A percentile compares a stretch with the other conserved stretches of the same genome.
These are phyloP conservation scores for Sycophila sp. DNA, from an alignment of 1,140 invertebrate genomes.

Conservation along the genomic window DNA sequence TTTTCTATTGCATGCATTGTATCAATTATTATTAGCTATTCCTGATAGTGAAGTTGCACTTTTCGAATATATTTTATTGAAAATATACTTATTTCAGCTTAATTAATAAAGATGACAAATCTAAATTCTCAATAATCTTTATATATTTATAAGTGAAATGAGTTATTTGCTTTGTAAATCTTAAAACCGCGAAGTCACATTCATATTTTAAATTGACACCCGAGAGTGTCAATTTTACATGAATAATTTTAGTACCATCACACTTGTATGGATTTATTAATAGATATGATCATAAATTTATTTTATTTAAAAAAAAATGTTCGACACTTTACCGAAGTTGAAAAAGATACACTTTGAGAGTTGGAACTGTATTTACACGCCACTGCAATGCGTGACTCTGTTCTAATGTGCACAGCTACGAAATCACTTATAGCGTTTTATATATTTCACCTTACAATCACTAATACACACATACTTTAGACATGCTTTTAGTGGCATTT, in stretches of 20 bases:
- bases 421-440: constrained; percentile 51
- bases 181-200: too few relatives aligned
- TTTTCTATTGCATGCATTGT: too few relatives aligned
- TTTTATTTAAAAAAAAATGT: neutral
- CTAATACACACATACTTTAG: constrained; percentile 51
- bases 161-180: too few relatives aligned
- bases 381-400: constrained; percentile 23
- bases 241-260: too few relatives aligned
- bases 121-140: too few relatives aligned
- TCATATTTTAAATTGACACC: too few relatives aligned
- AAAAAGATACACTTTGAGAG: neutral
- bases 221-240: too few relatives aligned
- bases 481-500: constrained; percentile 65
- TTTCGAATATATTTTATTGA: neutral
- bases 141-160: too few relatives aligned
- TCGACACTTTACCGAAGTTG: constrained; percentile 10
- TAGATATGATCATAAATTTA: neutral
- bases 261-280: too few relatives aligned
- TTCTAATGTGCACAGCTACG: constrained; percentile 60
- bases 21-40: too few relatives aligned
- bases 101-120: too few relatives aligned
- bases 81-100: neutral
- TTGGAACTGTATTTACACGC: neutral
- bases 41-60: too few relatives aligned
- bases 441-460: constrained; percentile 48